Percentiles rank a stretch among this genome's conserved stretches.
phyloP scores from a whole-genome alignment of 2,113 vertebrate genomes.

The Pachypanchax playfairii region DNA sequence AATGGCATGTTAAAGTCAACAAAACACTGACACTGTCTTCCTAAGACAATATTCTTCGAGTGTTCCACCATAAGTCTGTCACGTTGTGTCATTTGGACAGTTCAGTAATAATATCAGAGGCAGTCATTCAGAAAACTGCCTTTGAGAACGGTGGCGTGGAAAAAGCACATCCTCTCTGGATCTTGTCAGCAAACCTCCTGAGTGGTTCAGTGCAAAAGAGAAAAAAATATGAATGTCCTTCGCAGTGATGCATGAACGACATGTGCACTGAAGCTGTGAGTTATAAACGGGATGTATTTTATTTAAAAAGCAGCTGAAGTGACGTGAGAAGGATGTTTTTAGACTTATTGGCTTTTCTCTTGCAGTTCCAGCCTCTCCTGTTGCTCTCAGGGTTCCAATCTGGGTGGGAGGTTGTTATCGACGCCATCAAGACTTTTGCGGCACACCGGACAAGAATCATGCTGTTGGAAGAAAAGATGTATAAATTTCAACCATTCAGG shows the following conservation, averaged over 20 bases:
- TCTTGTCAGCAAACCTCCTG: slow-evolving; percentile 25
- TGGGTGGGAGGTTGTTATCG: slow-evolving; percentile 80
- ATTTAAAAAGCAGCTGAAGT: slow-evolving; percentile 32
- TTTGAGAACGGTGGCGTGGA: slow-evolving; percentile 22
- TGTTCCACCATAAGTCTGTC: slow-evolving; percentile 31
- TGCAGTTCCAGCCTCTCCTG: slow-evolving; percentile 63
- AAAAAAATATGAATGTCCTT: slow-evolving; percentile 33
- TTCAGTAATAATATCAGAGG: slow-evolving; percentile 38
- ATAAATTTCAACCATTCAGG: neutral
- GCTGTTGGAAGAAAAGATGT: slow-evolving; percentile 73
- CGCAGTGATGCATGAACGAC: slow-evolving; percentile 15
- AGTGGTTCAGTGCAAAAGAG: slow-evolving; percentile 12
- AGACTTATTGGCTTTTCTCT: slow-evolving; percentile 24
- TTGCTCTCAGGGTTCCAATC: slow-evolving; percentile 63
- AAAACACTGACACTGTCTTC: slow-evolving; percentile 34
- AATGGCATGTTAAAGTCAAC: slow-evolving; percentile 40
- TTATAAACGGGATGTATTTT: slow-evolving; percentile 26
- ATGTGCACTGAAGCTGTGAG: slow-evolving; percentile 16
- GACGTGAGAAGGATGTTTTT: slow-evolving; percentile 32
- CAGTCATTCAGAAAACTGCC: slow-evolving; percentile 49
- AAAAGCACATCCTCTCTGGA: slow-evolving; percentile 38
- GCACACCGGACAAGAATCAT: slow-evolving; percentile 94
- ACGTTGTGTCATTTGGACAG: slow-evolving; percentile 32
- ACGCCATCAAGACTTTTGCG: slow-evolving; percentile 90
- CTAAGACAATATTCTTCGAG: slow-evolving; percentile 17